Base-by-base conservation (phyloP, 2,888 invertebrate genomes). In the Eretmocerus hayati region DNA sequence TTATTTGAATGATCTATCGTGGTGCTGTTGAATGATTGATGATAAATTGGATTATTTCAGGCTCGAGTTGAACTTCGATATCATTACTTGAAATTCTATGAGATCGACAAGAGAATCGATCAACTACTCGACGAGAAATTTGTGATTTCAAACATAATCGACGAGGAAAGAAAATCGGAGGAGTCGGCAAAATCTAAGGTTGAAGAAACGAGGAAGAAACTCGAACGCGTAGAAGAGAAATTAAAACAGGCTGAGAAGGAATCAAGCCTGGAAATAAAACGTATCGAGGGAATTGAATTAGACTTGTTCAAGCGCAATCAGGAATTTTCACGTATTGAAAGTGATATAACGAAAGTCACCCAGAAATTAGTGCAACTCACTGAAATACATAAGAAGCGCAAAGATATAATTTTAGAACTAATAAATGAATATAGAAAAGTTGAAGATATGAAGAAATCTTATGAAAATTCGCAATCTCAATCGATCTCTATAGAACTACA, bases 401-500 rank as follows among this genome's bases (percentile, higher is more conserved):
- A 85, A 71, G 79, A 83, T 1, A 88, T 89, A 65, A 88, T 93
- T 55, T 73, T 78, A 55, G 86, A 89, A 62, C 71, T 92, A 53
- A 86, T 90, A 66, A 80, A 82, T 26, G 88, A 93, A 65, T 73
- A 91, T 52, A 77, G 76, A 2, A 80, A 81, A 57, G 80, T 90
- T 4, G 85, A 87, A 61, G 75, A 75, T 33, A 72, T 82, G 56
- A 84, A 84, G 62, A 79, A 79, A 8, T 80, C 81, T 47, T 93
- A 87, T 75, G 90, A 92, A 69, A 80, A 79, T 52, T 84, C 83
- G 26, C 80, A 87, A 67, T 76, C 81, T 63, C 79, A 87, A 59
- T 87, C 88, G 15, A 80, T 77, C 56, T 88, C 90, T 65, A 84
- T 95, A n/a, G 86, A 90, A 59, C 76, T 95, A 52, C 90, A 91